phyloP scores from a whole-genome alignment of 2,113 vertebrate genomes.

The Diphyllodes magnificus region DNA sequence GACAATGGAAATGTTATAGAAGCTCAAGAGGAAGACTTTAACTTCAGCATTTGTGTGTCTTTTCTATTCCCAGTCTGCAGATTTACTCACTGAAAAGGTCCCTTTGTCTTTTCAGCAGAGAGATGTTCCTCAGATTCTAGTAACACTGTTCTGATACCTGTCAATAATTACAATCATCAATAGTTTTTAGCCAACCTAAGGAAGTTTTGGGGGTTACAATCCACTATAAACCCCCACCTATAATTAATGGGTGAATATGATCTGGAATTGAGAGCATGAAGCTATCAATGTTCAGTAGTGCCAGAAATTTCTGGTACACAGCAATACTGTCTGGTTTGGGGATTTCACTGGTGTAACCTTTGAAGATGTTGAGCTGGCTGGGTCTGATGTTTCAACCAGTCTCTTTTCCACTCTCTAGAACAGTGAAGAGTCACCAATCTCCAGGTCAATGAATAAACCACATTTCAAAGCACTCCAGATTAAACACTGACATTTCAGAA shows the following conservation, averaged over 20 bases:
- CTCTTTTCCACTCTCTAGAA: neutral
- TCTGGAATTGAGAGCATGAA: neutral
- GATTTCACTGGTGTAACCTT: neutral
- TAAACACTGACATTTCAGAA: neutral
- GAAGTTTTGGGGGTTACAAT: neutral
- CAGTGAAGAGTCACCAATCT: neutral
- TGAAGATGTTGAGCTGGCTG: neutral
- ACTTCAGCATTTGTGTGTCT: neutral
- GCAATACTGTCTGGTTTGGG: neutral
- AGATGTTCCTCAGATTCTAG: constrained; percentile 84
- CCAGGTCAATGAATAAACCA: neutral
- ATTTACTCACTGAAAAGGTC: neutral
- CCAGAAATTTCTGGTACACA: neutral
- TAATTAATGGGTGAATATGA: neutral
- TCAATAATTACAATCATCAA: neutral
- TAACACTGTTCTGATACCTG: constrained; percentile 81
- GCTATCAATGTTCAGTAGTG: neutral
- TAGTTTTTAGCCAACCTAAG: neutral
- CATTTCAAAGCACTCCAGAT: neutral
- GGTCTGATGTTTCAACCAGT: neutral
- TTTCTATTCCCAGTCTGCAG: neutral
- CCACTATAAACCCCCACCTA: neutral
- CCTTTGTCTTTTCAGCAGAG: neutral
- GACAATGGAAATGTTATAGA: neutral
- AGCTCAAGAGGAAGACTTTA: neutral